These are phyloP conservation scores for Acrossocheilus fasciatus DNA, from an alignment of 2,797 vertebrate genomes.

Conservation along the genomic window DNA sequence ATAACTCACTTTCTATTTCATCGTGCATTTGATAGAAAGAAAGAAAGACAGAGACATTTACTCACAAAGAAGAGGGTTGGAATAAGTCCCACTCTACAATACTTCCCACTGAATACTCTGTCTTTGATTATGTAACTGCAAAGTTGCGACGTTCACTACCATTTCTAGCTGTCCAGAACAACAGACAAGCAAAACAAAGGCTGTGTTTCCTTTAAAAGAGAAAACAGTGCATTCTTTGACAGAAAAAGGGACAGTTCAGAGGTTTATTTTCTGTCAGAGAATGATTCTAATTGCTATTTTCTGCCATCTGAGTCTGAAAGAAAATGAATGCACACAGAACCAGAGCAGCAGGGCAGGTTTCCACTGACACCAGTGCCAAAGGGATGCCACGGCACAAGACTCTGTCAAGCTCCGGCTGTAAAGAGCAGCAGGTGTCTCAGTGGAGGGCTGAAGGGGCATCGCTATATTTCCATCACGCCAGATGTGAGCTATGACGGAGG, in stretches of 20 bases:
- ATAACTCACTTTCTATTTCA: not conserved
- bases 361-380: conserved; percentile 28
- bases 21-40: not conserved
- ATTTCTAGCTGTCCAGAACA: not conserved
- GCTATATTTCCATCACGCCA: conserved; percentile 33
- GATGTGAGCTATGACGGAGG: conserved; percentile 31
- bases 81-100: not conserved
- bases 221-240: not conserved
- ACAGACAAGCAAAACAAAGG: not conserved
- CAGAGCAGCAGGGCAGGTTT: conserved; percentile 21
- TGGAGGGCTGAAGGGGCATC: conserved; percentile 23
- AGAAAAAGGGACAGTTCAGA: not conserved
- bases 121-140: not conserved
- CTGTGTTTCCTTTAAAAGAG: not conserved
- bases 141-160: not conserved
- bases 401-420: conserved; percentile 36
- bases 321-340: not conserved
- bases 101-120: not conserved
- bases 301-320: conserved; percentile 10
- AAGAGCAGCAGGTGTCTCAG: conserved; percentile 38
- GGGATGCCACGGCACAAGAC: conserved; percentile 6
- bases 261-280: conserved; percentile 8
- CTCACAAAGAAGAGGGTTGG: not conserved
- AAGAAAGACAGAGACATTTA: not conserved
- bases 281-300: conserved; percentile 24